Percentiles rank a stretch among this genome's conserved stretches.
Evolutionary conservation across 2,113 vertebrate genomes (phyloP).

Genomic region (Gopherus evgoodei): DNA sequence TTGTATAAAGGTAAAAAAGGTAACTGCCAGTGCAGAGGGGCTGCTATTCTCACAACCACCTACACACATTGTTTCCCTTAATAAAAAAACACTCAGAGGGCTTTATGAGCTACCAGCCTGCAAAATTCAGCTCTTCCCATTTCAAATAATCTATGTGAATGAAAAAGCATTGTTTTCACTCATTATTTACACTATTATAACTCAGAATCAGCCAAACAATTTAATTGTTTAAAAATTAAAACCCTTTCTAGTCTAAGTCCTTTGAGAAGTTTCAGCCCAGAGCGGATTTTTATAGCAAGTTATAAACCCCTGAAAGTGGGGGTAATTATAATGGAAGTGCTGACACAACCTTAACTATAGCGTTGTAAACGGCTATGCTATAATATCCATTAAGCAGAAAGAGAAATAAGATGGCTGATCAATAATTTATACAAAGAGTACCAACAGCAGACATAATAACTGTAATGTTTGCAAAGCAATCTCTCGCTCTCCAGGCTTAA

Average conservation of each 20-base stretch:
- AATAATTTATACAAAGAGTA: conserved; percentile 89
- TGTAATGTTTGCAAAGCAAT: conserved; percentile 89
- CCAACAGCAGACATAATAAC: conserved; percentile 89
- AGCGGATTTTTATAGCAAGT: conserved; percentile 76
- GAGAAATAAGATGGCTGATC: conserved; percentile 88
- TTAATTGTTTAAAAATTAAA: conserved; percentile 26
- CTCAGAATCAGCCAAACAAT: conserved; percentile 13
- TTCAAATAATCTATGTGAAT: conserved; percentile 48
- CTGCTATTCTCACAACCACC: background rate
- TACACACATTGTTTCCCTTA: background rate
- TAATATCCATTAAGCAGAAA: conserved; percentile 90
- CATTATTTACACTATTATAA: conserved; percentile 30
- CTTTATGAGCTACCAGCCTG: background rate
- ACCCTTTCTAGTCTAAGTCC: conserved; percentile 48
- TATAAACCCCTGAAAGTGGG: conserved; percentile 75
- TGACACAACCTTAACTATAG: conserved; percentile 84
- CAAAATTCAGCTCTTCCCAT: conserved; percentile 30
- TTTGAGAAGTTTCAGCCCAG: conserved; percentile 76
- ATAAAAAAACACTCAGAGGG: background rate
- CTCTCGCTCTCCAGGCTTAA: conserved; percentile 85
- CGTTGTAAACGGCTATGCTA: conserved; percentile 84
- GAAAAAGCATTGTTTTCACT: conserved; percentile 32
- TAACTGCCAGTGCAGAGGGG: background rate
- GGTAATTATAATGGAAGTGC: conserved; percentile 82
- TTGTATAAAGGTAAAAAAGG: background rate